Percentiles rank a stretch among this genome's conserved stretches.
Evolutionary conservation across 2,888 invertebrate genomes (phyloP).

Genomic region (Lasius fuliginosus): DNA sequence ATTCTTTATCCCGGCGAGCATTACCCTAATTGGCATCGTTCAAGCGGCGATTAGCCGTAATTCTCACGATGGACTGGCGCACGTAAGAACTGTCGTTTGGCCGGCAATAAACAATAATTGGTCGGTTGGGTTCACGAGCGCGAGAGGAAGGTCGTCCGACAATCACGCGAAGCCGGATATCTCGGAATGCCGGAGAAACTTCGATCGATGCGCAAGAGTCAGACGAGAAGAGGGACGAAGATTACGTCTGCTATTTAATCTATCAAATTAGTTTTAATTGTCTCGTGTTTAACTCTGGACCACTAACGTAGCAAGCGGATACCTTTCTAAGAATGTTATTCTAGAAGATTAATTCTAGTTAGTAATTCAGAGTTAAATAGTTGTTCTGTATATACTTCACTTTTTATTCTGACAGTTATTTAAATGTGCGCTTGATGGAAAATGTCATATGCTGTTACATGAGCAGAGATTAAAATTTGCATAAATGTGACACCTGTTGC

Average conservation of each 20-base stretch:
- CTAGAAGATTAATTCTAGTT: not conserved
- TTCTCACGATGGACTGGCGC: slow-evolving; percentile 31
- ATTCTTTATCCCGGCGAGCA: slow-evolving; percentile 41
- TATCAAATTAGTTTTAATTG: not conserved
- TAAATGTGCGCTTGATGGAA: not conserved
- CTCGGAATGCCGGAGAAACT: slow-evolving; percentile 31
- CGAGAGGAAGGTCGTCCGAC: slow-evolving; percentile 17
- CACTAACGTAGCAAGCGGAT: not conserved
- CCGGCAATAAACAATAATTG: slow-evolving; percentile 62
- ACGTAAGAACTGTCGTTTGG: slow-evolving; percentile 56
- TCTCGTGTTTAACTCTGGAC: not conserved
- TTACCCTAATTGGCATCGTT: slow-evolving; percentile 63
- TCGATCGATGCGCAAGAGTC: slow-evolving; percentile 14
- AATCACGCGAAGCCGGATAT: slow-evolving; percentile 35
- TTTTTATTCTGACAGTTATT: not conserved
- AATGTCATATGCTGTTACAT: not conserved
- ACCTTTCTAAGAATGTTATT: not conserved
- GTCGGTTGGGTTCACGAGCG: slow-evolving; percentile 18
- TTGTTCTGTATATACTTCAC: not conserved
- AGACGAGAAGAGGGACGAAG: not conserved
- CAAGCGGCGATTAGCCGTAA: slow-evolving; percentile 58
- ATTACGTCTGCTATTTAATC: slow-evolving; percentile 1
- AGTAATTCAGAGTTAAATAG: slow-evolving; percentile 9
- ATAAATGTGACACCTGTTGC: slow-evolving; percentile 15
- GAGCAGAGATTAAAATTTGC: slow-evolving; percentile 7